Conservation (phyloP, 2,888 invertebrate species). For the Chalcis sispes region DNA sequence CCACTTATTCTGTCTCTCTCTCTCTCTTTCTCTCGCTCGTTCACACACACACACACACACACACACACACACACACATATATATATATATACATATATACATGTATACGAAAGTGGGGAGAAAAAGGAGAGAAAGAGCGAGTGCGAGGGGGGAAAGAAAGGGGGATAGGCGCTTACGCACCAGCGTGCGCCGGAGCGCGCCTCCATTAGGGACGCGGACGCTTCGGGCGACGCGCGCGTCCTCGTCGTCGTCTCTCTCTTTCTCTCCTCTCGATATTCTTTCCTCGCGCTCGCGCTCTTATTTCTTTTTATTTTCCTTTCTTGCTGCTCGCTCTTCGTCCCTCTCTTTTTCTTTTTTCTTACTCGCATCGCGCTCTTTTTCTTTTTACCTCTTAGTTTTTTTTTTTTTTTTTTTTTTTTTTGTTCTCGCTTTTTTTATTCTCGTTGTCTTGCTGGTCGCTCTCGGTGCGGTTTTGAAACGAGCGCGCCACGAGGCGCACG, state of each 20-base stretch:
- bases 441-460: not conserved
- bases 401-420: not conserved
- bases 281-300: not conserved
- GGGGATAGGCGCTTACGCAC: conserved; percentile 60
- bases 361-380: too few species aligned
- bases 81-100: not conserved
- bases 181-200: conserved; percentile 61
- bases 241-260: conserved; percentile 44
- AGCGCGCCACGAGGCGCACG: conserved; percentile 6
- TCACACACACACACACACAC: not conserved
- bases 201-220: conserved; percentile 72
- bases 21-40: conserved; percentile 3
- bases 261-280: conserved; percentile 2
- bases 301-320: too few species aligned
- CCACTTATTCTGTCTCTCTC: not conserved
- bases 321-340: not conserved
- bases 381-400: too few species aligned
- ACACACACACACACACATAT: not conserved
- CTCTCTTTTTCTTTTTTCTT: not conserved
- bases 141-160: conserved; percentile 27
- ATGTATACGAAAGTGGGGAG: conserved; percentile 9
- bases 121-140: conserved; percentile 48
- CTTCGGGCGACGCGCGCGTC: conserved; percentile 67
- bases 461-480: conserved; percentile 14
- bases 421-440: not conserved